Base-by-base conservation (phyloP, 2,888 invertebrate genomes). In the Blastobasis lacticolella region DNA sequence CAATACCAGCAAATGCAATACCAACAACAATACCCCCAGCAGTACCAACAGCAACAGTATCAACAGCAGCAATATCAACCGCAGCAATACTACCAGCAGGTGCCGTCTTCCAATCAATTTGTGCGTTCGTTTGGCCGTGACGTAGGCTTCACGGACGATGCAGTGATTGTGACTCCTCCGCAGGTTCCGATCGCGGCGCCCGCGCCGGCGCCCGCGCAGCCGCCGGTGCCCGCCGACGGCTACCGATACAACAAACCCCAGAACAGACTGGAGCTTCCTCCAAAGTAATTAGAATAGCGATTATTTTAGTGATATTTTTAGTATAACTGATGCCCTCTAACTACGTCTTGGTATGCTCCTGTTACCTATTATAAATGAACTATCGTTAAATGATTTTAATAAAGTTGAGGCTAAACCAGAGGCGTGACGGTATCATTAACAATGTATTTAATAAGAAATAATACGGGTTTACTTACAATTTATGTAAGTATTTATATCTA, bases 161-260 rank as follows among this genome's bases (percentile, higher is more conserved):
- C 88, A 5, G 78, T 88, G 38, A 87, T 88, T 49, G 76, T 88
- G 55, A 88, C 88, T 0, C 83, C 88, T 8, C 88, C 85, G 4
- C 76, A 80, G 45, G 83, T 82, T 50, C 78, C 85, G 4, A 67
- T 80, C 1, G 63, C 55, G n/a, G 69, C 74, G 56, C 38, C n/a
- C 8, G 43, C 42, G 4, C 55, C 54, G 6, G 61, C 52, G 5
- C 64, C 67, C 4, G 66, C 64, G 51, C 67, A 68, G 5, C 63
- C 60, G 10, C 67, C 70, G 38, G 75, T 67, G 9, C 68, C 64
- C 10, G 70, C 69, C 1, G 57, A 59, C 5, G 84, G 86, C 8
- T 88, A 88, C 61, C 62, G 69, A 23, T 88, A 88, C 62, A 73
- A 81, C 56, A 86, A 78, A 57, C 88, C 88, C n/a, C 80, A 78